Evolutionary conservation across 2,888 invertebrate genomes (phyloP), one percentile per base, ranked within the genome.

Genomic region (Rapana venosa): DNA sequence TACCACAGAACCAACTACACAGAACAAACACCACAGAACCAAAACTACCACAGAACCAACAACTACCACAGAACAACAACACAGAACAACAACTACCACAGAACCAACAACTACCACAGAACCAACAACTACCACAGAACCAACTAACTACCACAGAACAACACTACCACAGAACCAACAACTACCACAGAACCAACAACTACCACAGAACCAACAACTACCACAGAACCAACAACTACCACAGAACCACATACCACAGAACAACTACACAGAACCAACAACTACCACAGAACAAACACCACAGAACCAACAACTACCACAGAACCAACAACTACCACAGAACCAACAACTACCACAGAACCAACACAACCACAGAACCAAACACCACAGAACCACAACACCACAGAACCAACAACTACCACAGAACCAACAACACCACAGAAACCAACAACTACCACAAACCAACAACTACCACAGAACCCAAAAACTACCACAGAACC

Each of bases 351-450:
- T n/a, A 74, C 74, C 26, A 74, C 5, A 74, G 74, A 74, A 6
- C 13, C 74, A 74, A 13, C 74, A 74, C 70, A 8, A 0, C 70
- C 70, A 70, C 74, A 2, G 47, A 66, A 6, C 26, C n/a, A 74
- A 0, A 74, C 74, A n/a, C 74, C 26, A 32, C 13, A 30, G 30
- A 58, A 83, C 56, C 26, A 84, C 83, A 47, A 8, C 22, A 56
- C 81, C 88, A 87, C 11, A 30, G 30, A n/a, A 79, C 79, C 17
- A 85, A 85, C 22, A 85, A 85, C 56, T 2, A 30, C 85, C 2
- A 56, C 58, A 47, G 30, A 20, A 15, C 22, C 47, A 56, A 56
- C 30, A 58, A n/a, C 30, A 35, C 35, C 35, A 36, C 74, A 22
- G 0, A 74, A 30, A 79, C 32, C 1, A 35, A 79, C 35, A 36